phyloP scores from a whole-genome alignment of 2,888 invertebrate genomes.

The Tetragonula carbonaria region DNA sequence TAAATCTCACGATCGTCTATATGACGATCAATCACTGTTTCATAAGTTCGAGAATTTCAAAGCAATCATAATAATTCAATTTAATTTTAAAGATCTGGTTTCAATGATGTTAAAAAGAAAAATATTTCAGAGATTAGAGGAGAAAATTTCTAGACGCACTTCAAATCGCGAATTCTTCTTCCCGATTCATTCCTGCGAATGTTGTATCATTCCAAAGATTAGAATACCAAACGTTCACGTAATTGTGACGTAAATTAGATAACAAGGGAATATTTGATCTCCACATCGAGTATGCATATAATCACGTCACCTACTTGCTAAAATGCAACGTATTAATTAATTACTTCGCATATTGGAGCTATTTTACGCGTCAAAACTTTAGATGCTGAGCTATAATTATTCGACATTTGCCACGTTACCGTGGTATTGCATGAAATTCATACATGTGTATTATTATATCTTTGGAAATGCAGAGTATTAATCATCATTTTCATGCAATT shows the following conservation, averaged over 20 bases:
- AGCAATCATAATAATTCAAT: too few species aligned
- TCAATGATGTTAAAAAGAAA: too few species aligned
- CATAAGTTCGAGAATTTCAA: too few species aligned
- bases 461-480: conserved; percentile 27
- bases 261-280: background rate
- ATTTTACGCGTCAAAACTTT: background rate
- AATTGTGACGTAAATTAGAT: background rate
- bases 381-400: background rate
- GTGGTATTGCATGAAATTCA: background rate
- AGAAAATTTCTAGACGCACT: too few species aligned
- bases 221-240: background rate
- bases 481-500: too few species aligned
- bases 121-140: too few species aligned
- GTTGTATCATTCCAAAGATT: too few species aligned
- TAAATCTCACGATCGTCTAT: too few species aligned
- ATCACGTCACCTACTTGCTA: background rate
- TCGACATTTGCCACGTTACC: background rate
- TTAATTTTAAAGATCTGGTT: too few species aligned
- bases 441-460: background rate
- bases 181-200: too few species aligned
- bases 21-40: too few species aligned
- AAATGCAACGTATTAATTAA: background rate
- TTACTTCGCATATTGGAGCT: background rate
- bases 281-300: background rate
- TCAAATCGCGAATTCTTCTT: too few species aligned